Evolutionary conservation across 1,140 invertebrate genomes (phyloP).

Genomic region (Pogonognathellus flavescens): DNA sequence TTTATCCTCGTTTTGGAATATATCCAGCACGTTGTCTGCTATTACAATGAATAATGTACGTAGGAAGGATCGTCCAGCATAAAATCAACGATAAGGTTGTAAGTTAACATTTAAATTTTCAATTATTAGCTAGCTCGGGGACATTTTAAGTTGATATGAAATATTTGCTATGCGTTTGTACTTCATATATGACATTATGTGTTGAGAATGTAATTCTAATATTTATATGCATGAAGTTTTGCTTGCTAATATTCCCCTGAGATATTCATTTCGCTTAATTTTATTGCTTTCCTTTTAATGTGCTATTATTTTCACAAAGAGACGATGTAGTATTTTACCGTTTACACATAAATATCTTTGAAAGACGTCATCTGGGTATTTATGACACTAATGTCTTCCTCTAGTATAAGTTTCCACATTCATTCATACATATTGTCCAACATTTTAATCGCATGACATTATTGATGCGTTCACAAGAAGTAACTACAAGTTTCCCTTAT

Average conservation of each 20-base stretch:
- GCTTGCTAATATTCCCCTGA: not conserved
- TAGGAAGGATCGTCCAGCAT: constrained; percentile 7
- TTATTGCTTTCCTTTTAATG: constrained; percentile 1
- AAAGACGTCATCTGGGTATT: not conserved
- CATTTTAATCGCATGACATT: not conserved
- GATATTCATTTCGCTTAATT: not conserved
- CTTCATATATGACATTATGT: no score
- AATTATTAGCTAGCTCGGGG: constrained; percentile 18
- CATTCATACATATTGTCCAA: not conserved
- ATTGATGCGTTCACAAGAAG: not conserved
- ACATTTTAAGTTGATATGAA: constrained; percentile 1
- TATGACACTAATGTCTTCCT: constrained; percentile 15
- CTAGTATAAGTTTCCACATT: not conserved
- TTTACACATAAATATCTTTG: not conserved
- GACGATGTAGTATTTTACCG: not conserved
- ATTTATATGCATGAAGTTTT: not conserved
- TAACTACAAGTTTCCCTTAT: no score
- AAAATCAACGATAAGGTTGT: not conserved
- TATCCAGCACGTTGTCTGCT: constrained; percentile 25
- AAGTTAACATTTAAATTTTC: constrained; percentile 12
- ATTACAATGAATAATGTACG: not conserved
- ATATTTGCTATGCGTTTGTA: no score
- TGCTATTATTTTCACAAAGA: not conserved
- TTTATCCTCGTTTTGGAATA: constrained; percentile 21
- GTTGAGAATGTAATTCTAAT: constrained; percentile 2